Evolutionary conservation across 2,113 vertebrate species (phyloP).

Genomic region (Polypterus senegalus): DNA sequence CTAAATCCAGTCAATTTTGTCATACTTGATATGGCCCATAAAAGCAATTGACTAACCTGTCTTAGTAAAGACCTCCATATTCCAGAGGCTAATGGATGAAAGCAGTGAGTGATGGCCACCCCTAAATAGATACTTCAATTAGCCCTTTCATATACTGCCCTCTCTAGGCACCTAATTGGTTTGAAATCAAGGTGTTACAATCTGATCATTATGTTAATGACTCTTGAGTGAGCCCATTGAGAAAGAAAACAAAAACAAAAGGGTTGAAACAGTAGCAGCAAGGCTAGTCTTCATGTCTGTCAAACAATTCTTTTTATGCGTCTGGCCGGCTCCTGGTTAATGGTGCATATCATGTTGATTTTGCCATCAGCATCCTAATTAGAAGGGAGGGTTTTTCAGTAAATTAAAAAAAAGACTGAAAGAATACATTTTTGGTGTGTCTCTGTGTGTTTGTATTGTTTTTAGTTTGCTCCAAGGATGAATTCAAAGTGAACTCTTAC

Average conservation of each 20-base stretch:
- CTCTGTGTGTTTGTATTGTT: too few species aligned
- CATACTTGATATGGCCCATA: too few species aligned
- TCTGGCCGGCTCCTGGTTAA: slow-evolving; percentile 39
- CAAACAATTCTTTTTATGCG: slow-evolving; percentile 16
- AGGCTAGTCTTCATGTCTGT: slow-evolving; percentile 41
- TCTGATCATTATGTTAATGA: slow-evolving; percentile 59
- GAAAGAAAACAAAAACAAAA: slow-evolving; percentile 43
- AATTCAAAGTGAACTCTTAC: too few species aligned
- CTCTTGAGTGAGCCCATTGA: slow-evolving; percentile 29
- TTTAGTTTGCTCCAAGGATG: too few species aligned
- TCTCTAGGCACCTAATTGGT: slow-evolving; percentile 44
- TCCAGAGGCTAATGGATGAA: background rate
- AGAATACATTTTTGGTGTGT: background rate
- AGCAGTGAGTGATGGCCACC: slow-evolving; percentile 37
- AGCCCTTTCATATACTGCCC: slow-evolving; percentile 48
- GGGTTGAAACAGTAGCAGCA: slow-evolving; percentile 23
- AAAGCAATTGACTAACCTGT: too few species aligned
- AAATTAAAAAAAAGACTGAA: background rate
- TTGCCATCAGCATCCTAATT: slow-evolving; percentile 15
- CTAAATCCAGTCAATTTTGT: too few species aligned
- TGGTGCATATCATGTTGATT: slow-evolving; percentile 32
- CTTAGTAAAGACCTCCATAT: too few species aligned
- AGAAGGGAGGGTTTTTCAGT: slow-evolving; percentile 20
- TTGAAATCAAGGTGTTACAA: slow-evolving; percentile 50
- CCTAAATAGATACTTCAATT: slow-evolving; percentile 47